Evolutionary conservation across 2,113 vertebrate genomes (phyloP), one percentile per base, ranked within the genome.

Genomic region (Cavia aperea): DNA sequence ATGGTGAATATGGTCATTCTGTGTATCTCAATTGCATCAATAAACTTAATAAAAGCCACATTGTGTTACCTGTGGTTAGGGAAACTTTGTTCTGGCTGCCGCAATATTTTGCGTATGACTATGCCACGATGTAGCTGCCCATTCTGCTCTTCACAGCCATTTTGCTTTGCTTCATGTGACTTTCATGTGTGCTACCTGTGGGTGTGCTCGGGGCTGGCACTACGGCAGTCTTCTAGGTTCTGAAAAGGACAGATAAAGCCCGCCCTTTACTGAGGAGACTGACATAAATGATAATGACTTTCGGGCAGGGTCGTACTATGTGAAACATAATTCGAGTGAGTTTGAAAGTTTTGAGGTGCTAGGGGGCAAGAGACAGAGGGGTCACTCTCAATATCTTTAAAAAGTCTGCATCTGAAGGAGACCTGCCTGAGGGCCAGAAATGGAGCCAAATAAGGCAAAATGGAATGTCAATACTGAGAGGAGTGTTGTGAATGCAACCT

Each of bases 311-410:
- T 46, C 49, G n/a, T 8, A 31, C 19, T 63, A 1, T 1, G 11
- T 8, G 19, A 51, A n/a, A 2, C 3, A 3, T 2, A 7, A 31
- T 36, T 31, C 0, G 0, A 18, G 12, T 13, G 2, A 24, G 56
- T 29, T 11, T 77, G 43, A 39, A 60, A 36, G 29, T 7, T 31
- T 13, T 18, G 18, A 24, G 9, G 4, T n/a, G 29, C 1, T 31
- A n/a, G 65, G 31, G n/a, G 1, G 49, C 29, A 10, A 4, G 10
- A 4, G 3, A 4, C 3, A 5, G 7, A 70, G 56, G 5, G 14
- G 58, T 15, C 49, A 26, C 1, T 21, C 39, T 0, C 3, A 11
- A 29, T 5, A 12, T 1, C 18, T 36, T 51, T 51, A 43, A 63
- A 86, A 51, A 49, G 24, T 13, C 2, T 8, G 26, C 21, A 2